These are phyloP conservation scores for Ormyrus rosae DNA, from an alignment of 2,888 invertebrate species.

Conservation along the genomic window DNA sequence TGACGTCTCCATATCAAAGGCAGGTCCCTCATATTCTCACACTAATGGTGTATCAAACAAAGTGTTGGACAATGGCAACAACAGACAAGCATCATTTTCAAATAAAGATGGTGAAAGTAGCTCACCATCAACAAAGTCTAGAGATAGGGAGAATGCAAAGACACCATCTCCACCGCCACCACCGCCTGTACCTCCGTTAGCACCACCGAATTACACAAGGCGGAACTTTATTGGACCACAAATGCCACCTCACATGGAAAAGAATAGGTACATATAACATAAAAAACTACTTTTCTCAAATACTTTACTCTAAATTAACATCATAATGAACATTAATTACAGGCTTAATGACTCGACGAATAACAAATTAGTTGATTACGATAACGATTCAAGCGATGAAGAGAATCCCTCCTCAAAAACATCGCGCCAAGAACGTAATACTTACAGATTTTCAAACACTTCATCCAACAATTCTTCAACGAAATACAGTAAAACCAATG, in stretches of 20 bases:
- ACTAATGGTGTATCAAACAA: slow-evolving; percentile 53
- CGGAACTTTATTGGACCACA: slow-evolving; percentile 69
- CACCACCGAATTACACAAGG: slow-evolving; percentile 58
- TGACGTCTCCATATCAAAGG: slow-evolving; percentile 31
- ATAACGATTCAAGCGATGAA: slow-evolving; percentile 71
- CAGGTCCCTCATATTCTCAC: slow-evolving; percentile 26
- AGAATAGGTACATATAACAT: slow-evolving; percentile 60
- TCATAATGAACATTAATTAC: neutral
- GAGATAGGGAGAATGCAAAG: slow-evolving; percentile 37
- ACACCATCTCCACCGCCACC: slow-evolving; percentile 47
- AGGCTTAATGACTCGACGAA: slow-evolving; percentile 64
- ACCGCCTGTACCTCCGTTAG: slow-evolving; percentile 32
- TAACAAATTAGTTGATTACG: slow-evolving; percentile 72
- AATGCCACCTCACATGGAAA: slow-evolving; percentile 66
- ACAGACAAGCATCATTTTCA: slow-evolving; percentile 10
- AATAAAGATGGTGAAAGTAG: slow-evolving; percentile 54
- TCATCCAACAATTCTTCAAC: slow-evolving; percentile 14
- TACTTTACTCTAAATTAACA: too few relatives aligned
- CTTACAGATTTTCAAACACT: slow-evolving; percentile 52
- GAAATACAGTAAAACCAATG: slow-evolving; percentile 37
- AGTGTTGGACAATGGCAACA: slow-evolving; percentile 33
- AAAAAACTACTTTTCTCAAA: neutral
- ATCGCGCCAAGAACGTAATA: slow-evolving; percentile 25
- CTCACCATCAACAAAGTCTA: slow-evolving; percentile 58
- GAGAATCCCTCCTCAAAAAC: slow-evolving; percentile 56